Conservation (phyloP, 2,888 invertebrate species). For the Oscheius myriophilus region DNA sequence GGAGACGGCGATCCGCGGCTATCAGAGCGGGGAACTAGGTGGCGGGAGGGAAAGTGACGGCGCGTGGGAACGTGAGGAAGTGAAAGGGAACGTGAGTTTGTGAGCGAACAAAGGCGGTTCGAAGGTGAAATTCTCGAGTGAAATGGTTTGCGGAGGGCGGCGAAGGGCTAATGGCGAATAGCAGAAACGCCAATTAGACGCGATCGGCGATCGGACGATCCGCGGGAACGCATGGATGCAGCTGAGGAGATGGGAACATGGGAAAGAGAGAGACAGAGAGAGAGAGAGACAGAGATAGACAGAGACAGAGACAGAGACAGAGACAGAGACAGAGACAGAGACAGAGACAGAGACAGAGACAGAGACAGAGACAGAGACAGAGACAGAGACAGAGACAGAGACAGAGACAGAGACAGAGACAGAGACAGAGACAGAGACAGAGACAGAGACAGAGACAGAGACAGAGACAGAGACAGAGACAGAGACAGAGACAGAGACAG, state of each 20-base stretch:
- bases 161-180: too few relatives aligned
- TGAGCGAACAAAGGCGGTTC: not conserved
- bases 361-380: not conserved
- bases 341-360: too few relatives aligned
- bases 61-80: not conserved
- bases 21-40: not conserved
- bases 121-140: too few relatives aligned
- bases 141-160: too few relatives aligned
- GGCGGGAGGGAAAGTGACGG: not conserved
- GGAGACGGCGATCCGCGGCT: not conserved
- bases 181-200: too few relatives aligned
- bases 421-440: not conserved
- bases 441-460: not conserved
- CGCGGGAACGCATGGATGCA: too few relatives aligned
- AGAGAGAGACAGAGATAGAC: not conserved
- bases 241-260: not conserved
- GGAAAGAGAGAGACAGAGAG: not conserved
- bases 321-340: not conserved
- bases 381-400: slow-evolving; percentile 8
- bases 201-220: too few relatives aligned
- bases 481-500: too few relatives aligned
- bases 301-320: too few relatives aligned
- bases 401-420: too few relatives aligned
- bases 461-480: not conserved
- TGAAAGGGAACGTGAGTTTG: not conserved